A percentile compares a stretch with the other conserved stretches of the same genome.
Evolutionary conservation across 2,888 invertebrate species (phyloP).

Genomic region (Parnassius glacialis): DNA sequence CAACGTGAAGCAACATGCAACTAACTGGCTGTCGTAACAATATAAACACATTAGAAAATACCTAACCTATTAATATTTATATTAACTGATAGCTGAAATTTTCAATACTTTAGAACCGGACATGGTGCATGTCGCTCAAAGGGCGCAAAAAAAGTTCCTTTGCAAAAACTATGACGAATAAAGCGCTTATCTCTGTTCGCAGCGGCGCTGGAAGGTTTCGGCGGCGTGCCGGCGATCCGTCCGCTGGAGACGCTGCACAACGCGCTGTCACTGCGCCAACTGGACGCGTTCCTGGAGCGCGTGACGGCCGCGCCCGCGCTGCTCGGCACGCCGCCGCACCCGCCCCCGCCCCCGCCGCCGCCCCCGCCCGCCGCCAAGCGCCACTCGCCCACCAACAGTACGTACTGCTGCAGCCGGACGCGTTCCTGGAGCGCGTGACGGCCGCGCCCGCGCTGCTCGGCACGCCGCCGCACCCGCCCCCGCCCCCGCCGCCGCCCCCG

Average conservation of each 20-base stretch:
- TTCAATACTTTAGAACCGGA: too few relatives aligned
- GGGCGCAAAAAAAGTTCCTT: too few relatives aligned
- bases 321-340: slow-evolving; percentile 86
- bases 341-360: slow-evolving; percentile 79
- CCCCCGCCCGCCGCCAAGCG: slow-evolving; percentile 40
- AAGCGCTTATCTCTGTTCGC: slow-evolving; percentile 7
- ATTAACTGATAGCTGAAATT: too few relatives aligned
- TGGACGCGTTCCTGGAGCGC: slow-evolving; percentile 93
- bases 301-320: slow-evolving; percentile 88
- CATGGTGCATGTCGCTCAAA: too few relatives aligned
- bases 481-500: slow-evolving; percentile 41
- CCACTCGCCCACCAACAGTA: slow-evolving; percentile 16
- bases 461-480: slow-evolving; percentile 85
- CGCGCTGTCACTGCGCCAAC: slow-evolving; percentile 93
- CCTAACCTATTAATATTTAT: too few relatives aligned
- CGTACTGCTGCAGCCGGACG: slow-evolving; percentile 81
- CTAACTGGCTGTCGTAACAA: too few relatives aligned
- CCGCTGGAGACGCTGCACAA: slow-evolving; percentile 99
- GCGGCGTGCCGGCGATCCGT: slow-evolving; percentile 96
- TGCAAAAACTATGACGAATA: too few relatives aligned
- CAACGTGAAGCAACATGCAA: too few relatives aligned
- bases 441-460: slow-evolving; percentile 85
- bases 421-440: slow-evolving; percentile 93
- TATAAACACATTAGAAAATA: too few relatives aligned
- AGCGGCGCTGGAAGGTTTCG: slow-evolving; percentile 90